Conservation (phyloP, 2,113 vertebrate genomes). For the Panthera uncia region DNA sequence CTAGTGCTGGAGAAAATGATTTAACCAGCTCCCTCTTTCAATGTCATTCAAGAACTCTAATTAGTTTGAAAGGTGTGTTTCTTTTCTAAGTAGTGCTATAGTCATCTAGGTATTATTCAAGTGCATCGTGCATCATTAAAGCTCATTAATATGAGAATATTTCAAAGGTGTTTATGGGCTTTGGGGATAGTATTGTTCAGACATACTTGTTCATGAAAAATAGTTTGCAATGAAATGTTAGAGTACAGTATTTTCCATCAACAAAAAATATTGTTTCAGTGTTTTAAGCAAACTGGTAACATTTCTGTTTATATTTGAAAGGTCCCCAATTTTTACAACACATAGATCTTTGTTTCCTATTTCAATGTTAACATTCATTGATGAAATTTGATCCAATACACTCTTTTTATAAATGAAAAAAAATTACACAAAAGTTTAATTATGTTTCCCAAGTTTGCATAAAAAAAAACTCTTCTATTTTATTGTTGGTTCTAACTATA, state of each 20-base stretch:
- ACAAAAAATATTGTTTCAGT: not conserved
- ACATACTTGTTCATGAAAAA: not conserved
- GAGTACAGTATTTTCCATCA: not conserved
- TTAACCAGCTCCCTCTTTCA: conserved; percentile 76
- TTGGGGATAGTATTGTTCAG: conserved; percentile 13
- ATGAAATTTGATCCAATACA: not conserved
- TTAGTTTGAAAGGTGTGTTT: conserved; percentile 66
- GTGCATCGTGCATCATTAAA: conserved; percentile 56
- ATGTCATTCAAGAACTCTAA: conserved; percentile 77
- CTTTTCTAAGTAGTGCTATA: conserved; percentile 4
- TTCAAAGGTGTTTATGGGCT: not conserved
- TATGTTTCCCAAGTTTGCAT: not conserved
- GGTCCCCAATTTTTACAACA: not conserved
- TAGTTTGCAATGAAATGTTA: conserved; percentile 33
- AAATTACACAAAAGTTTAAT: not conserved
- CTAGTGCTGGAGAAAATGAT: conserved; percentile 61
- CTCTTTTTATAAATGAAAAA: not conserved
- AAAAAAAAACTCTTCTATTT: not conserved
- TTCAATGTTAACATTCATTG: not conserved
- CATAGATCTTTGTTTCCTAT: not conserved
- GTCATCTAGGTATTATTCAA: conserved; percentile 55
- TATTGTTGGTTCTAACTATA: not conserved
- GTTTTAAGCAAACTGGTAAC: not conserved
- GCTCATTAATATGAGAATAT: conserved; percentile 60
- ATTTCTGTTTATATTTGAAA: not conserved